phyloP scores from a whole-genome alignment of 2,888 invertebrate genomes.

The Nycteola revayana region DNA sequence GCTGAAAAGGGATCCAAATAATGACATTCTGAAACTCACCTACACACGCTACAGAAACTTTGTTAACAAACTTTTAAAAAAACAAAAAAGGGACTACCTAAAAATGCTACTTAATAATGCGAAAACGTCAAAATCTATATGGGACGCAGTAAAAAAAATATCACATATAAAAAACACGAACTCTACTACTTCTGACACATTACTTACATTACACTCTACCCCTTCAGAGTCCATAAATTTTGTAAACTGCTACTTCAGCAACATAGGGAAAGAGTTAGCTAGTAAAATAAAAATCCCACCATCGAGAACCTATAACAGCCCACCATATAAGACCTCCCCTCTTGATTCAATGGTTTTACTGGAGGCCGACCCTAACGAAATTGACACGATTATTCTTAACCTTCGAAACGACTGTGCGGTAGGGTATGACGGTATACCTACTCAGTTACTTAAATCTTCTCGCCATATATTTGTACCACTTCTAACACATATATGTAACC shows the following conservation, averaged over 20 bases:
- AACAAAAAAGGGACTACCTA: background rate
- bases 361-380: background rate
- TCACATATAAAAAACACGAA: background rate
- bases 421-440: background rate
- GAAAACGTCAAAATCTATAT: background rate
- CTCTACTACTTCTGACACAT: background rate
- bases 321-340: background rate
- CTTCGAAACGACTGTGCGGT: background rate
- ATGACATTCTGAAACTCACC: background rate
- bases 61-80: background rate
- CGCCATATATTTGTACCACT: background rate
- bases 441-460: background rate
- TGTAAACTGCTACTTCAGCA: background rate
- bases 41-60: background rate
- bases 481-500: background rate
- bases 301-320: background rate
- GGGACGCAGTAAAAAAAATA: background rate
- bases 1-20: background rate
- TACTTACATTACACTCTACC: background rate
- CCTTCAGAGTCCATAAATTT: background rate
- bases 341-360: background rate
- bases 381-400: background rate
- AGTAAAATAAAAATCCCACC: background rate
- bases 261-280: background rate
- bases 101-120: background rate